Percentiles rank a stretch among this genome's conserved stretches.
Conservation (phyloP, 2,113 vertebrate species). For the Sinosuthora webbiana region DNA sequence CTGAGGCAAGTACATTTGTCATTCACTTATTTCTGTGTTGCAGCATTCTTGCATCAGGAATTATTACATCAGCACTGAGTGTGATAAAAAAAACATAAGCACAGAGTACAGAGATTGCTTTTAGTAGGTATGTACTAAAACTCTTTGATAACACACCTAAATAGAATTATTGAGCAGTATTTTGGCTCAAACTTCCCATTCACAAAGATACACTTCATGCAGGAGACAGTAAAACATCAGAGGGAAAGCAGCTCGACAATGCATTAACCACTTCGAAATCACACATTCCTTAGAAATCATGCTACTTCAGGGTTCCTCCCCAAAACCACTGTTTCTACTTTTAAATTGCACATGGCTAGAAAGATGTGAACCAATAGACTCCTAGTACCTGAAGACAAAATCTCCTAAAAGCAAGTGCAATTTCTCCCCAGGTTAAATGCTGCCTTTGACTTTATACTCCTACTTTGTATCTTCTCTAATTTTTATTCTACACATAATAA, state of each 20-base stretch:
- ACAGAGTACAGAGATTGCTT: neutral
- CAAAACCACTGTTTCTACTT: neutral
- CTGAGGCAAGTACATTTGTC: conserved; percentile 59
- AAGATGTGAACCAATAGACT: neutral
- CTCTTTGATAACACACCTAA: neutral
- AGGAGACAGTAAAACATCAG: neutral
- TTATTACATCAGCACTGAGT: conserved; percentile 53
- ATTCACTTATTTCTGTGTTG: conserved; percentile 27
- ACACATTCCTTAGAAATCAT: neutral
- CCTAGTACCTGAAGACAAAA: neutral
- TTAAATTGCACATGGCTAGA: neutral
- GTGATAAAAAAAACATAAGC: conserved; percentile 15
- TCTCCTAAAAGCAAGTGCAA: neutral
- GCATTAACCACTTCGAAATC: neutral
- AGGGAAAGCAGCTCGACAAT: neutral
- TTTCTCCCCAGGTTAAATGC: neutral
- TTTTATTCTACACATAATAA: neutral
- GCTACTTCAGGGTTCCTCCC: neutral
- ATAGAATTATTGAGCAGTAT: conserved; percentile 24
- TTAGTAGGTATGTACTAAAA: neutral
- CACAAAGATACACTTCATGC: neutral
- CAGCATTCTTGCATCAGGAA: conserved; percentile 50
- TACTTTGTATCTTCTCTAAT: neutral
- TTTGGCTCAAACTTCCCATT: neutral
- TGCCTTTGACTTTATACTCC: neutral